Percentiles rank a stretch among this genome's conserved stretches.
Conservation (phyloP, 2,888 invertebrate genomes). For the Ariolimax columbianus region DNA sequence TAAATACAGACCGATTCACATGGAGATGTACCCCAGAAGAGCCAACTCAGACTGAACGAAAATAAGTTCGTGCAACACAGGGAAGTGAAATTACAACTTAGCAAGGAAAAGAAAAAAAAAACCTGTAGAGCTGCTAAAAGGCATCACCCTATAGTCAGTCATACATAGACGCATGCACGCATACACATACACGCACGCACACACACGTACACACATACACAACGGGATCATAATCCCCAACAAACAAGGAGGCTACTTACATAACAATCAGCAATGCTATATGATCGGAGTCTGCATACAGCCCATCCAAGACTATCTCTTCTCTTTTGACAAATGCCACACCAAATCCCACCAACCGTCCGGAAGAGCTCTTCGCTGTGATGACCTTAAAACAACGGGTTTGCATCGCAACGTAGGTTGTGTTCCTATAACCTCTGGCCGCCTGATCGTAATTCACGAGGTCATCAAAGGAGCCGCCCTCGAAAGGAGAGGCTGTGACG, state of each 20-base stretch:
- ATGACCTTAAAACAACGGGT: not conserved
- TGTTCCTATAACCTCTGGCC: constrained; percentile 19
- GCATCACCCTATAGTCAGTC: too few relatives aligned
- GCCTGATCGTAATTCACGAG: constrained; percentile 13
- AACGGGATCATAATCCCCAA: not conserved
- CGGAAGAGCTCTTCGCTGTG: not conserved
- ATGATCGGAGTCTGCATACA: constrained; percentile 28
- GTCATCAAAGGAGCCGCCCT: not conserved
- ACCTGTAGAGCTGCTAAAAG: too few relatives aligned
- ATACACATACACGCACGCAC: too few relatives aligned
- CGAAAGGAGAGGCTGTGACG: not conserved
- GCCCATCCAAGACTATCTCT: constrained; percentile 34
- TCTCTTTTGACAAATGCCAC: constrained; percentile 37
- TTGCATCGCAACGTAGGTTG: not conserved
- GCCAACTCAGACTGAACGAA: too few relatives aligned
- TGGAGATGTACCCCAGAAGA: too few relatives aligned
- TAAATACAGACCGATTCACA: too few relatives aligned
- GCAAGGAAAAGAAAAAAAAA: too few relatives aligned
- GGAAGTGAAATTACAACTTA: too few relatives aligned
- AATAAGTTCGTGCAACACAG: too few relatives aligned
- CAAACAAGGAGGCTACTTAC: constrained; percentile 24
- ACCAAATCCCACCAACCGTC: constrained; percentile 9
- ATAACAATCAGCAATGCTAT: constrained; percentile 12
- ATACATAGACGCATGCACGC: too few relatives aligned
- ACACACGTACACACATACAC: too few relatives aligned